These are phyloP conservation scores for Xerus inauris DNA, from an alignment of 2,113 vertebrate species.

Conservation along the genomic window DNA sequence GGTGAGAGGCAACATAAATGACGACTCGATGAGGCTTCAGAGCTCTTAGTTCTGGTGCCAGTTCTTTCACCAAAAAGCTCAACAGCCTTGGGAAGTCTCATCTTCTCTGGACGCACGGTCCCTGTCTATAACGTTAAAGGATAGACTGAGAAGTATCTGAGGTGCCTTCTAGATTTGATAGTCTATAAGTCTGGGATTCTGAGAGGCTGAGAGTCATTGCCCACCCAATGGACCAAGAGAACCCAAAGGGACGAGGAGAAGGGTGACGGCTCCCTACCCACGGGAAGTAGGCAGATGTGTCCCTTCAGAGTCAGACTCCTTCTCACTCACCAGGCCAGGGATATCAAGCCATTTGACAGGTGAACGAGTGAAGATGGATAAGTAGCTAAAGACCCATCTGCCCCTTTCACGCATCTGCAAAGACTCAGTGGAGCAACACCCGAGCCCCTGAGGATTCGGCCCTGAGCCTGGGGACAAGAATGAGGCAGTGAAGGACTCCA, in stretches of 20 bases:
- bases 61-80: neutral
- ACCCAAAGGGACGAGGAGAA: neutral
- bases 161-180: neutral
- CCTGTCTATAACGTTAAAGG: conserved; percentile 7
- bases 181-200: neutral
- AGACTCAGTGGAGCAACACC: neutral
- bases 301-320: neutral
- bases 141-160: neutral
- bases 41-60: neutral
- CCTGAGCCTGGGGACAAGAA: neutral
- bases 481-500: neutral
- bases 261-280: neutral
- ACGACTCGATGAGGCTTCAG: neutral
- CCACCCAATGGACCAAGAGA: neutral
- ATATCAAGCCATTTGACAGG: neutral
- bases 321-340: neutral
- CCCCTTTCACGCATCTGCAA: neutral
- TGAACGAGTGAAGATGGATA: neutral
- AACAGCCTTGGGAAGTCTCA: neutral
- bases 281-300: neutral
- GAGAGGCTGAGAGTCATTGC: neutral
- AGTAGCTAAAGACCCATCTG: neutral
- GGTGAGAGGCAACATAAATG: neutral
- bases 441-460: neutral
- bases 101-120: neutral